phyloP scores from a whole-genome alignment of 2,888 invertebrate species.

The Eumerus sabulonum region DNA sequence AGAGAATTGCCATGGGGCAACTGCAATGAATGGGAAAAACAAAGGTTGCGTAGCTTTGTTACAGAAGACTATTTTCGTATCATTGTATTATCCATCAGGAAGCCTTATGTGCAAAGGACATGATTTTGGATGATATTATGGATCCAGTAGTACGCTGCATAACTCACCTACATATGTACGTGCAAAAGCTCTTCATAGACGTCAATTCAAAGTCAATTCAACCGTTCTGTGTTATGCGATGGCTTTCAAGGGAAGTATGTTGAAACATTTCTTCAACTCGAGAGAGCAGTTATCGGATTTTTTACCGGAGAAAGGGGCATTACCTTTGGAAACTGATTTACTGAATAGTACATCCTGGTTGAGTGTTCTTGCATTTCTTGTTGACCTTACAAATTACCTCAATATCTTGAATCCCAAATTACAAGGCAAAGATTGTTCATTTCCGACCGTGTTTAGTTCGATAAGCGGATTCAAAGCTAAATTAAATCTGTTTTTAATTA shows the following conservation, averaged over 20 bases:
- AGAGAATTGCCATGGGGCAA: too few species aligned
- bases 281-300: constrained; percentile 5
- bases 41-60: too few species aligned
- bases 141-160: constrained; percentile 1
- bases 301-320: constrained; percentile 10
- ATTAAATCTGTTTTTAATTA: constrained; percentile 12
- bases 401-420: constrained; percentile 13
- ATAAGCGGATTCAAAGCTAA: constrained; percentile 18
- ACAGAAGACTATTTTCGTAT: too few species aligned
- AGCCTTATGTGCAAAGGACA: too few species aligned
- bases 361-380: constrained; percentile 27
- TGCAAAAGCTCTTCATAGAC: constrained; percentile 19
- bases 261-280: constrained; percentile 11
- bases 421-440: constrained; percentile 3
- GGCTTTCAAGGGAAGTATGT: constrained; percentile 8
- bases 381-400: constrained; percentile 9
- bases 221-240: not conserved
- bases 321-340: constrained; percentile 19
- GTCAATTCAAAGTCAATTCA: constrained; percentile 14
- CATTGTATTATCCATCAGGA: too few species aligned
- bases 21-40: too few species aligned
- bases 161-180: not conserved
- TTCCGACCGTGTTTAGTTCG: constrained; percentile 12
- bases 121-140: too few species aligned
- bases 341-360: constrained; percentile 7